Evolutionary conservation across 2,888 invertebrate genomes (phyloP).

Genomic region (Andrena bucephala): DNA sequence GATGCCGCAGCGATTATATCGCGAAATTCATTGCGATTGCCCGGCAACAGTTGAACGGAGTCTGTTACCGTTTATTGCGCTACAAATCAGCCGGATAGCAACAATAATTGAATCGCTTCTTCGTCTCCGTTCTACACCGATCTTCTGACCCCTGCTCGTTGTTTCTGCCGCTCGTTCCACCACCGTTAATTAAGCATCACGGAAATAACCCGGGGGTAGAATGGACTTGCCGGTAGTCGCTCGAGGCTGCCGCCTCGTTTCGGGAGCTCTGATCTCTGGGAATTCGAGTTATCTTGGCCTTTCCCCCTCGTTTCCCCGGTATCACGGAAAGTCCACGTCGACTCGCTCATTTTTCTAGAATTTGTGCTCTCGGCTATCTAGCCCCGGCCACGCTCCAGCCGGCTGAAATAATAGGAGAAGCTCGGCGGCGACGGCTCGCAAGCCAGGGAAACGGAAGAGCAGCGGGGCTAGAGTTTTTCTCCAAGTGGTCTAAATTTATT

Average conservation of each 20-base stretch:
- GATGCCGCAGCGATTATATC: constrained; percentile 16
- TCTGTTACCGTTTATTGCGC: constrained; percentile 35
- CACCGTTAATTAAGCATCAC: not conserved
- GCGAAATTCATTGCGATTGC: constrained; percentile 51
- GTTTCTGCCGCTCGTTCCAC: not conserved
- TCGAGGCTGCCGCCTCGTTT: not conserved
- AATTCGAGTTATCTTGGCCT: not conserved
- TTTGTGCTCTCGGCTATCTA: constrained; percentile 19
- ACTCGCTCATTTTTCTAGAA: constrained; percentile 18
- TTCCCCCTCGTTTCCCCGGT: not conserved
- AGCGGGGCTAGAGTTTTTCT: not conserved
- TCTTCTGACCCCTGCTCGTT: not conserved
- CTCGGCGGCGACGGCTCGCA: not conserved
- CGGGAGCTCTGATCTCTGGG: not conserved
- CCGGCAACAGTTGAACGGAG: constrained; percentile 29
- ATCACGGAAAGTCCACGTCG: constrained; percentile 16
- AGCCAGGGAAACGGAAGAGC: constrained; percentile 19
- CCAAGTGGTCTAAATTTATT: constrained; percentile 22
- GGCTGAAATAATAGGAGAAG: constrained; percentile 63
- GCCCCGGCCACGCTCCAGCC: constrained; percentile 14
- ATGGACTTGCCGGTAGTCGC: too few relatives aligned
- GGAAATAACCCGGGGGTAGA: not conserved
- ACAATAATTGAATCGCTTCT: constrained; percentile 28
- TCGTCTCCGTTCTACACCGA: not conserved
- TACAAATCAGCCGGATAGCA: constrained; percentile 29